These are phyloP conservation scores for Takifugu flavidus DNA, from an alignment of 2,113 vertebrate genomes.

Conservation along the genomic window DNA sequence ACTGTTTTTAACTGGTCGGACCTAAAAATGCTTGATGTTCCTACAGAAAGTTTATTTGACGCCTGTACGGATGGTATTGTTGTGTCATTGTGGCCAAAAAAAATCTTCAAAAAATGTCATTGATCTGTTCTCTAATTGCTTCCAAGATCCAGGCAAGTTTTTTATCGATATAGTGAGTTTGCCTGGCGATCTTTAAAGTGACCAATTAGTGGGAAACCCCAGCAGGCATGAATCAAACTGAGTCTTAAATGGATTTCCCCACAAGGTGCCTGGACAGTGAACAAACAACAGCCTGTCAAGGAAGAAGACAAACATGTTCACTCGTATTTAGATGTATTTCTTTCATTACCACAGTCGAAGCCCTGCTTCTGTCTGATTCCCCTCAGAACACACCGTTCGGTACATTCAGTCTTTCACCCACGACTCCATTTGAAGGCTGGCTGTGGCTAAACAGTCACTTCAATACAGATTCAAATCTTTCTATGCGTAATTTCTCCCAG, in stretches of 20 bases:
- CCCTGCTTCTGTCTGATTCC: background rate
- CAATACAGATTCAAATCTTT: constrained; percentile 38
- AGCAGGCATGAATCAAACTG: constrained; percentile 36
- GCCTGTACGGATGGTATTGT: too few relatives aligned
- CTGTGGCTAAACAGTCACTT: constrained; percentile 24
- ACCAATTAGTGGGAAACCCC: constrained; percentile 54
- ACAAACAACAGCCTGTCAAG: constrained; percentile 17
- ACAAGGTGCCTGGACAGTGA: constrained; percentile 34
- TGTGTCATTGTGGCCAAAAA: background rate
- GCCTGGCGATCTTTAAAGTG: constrained; percentile 46
- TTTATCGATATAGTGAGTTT: constrained; percentile 41
- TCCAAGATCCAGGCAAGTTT: constrained; percentile 41
- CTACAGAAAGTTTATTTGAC: too few relatives aligned
- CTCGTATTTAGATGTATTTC: background rate
- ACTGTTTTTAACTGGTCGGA: too few relatives aligned
- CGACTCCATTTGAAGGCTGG: constrained; percentile 13
- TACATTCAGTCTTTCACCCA: background rate
- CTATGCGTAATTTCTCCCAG: background rate
- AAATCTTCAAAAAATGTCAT: constrained; percentile 15
- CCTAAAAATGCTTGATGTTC: too few relatives aligned
- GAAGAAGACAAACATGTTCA: constrained; percentile 6
- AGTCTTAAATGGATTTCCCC: constrained; percentile 38
- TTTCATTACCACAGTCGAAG: constrained; percentile 29
- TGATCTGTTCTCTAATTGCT: constrained; percentile 43
- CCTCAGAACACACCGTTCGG: too few relatives aligned